Conservation (phyloP, 2,888 invertebrate species). For the Antitype chi region DNA sequence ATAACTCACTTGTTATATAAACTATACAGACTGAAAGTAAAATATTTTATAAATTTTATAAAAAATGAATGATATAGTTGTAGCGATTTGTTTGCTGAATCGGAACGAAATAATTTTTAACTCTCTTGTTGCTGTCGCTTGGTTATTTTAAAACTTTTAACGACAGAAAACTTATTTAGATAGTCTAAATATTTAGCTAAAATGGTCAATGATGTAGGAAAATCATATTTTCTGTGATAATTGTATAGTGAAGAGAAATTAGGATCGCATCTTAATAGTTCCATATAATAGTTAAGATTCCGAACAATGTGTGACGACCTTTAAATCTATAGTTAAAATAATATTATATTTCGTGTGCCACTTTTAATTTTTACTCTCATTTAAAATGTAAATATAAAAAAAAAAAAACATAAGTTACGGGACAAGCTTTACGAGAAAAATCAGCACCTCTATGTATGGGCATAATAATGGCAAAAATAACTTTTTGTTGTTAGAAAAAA, state of each 20-base stretch:
- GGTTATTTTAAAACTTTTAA: slow-evolving; percentile 37
- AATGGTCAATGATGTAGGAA: slow-evolving; percentile 67
- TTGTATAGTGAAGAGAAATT: slow-evolving; percentile 72
- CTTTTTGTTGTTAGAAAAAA: slow-evolving; percentile 72
- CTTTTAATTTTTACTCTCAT: slow-evolving; percentile 53
- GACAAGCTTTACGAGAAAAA: slow-evolving; percentile 59
- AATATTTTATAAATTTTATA: slow-evolving; percentile 73
- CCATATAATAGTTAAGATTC: slow-evolving; percentile 60
- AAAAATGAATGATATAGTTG: slow-evolving; percentile 42
- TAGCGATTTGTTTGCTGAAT: slow-evolving; percentile 45
- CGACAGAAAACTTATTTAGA: slow-evolving; percentile 58
- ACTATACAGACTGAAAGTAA: slow-evolving; percentile 71
- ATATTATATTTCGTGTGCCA: slow-evolving; percentile 64
- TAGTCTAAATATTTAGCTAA: slow-evolving; percentile 67
- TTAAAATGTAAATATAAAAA: slow-evolving; percentile 62
- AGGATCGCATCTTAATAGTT: slow-evolving; percentile 71
- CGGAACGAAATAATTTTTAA: slow-evolving; percentile 27
- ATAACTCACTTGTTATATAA: slow-evolving; percentile 59
- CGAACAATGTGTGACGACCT: slow-evolving; percentile 55
- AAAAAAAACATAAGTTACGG: slow-evolving; percentile 54
- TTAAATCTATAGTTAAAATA: slow-evolving; percentile 50
- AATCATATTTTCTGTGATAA: slow-evolving; percentile 83
- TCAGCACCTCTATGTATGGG: slow-evolving; percentile 60
- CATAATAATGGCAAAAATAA: slow-evolving; percentile 61
- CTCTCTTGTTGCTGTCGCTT: slow-evolving; percentile 45